Evolutionary conservation across 37 sponge, comb jelly and placozoan genomes (phyloP), one percentile per base, ranked within the genome.

Genomic region (Chondrilla cf. caribensis): DNA sequence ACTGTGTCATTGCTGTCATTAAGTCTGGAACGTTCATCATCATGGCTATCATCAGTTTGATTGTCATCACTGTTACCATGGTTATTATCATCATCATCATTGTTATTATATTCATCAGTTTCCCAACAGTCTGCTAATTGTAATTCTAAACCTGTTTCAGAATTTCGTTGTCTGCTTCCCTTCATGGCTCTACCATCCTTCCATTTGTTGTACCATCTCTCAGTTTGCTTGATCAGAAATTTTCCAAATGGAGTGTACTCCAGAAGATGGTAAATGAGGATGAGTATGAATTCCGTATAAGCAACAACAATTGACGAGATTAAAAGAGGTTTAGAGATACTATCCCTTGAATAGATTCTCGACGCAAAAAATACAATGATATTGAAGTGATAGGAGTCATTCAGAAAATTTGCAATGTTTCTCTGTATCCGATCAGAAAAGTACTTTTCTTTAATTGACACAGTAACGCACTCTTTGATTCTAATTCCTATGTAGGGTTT

Each of bases 341-440:
- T 47, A 14, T 11, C 11, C 9, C 9, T 6, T 11, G 11, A 47
- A 43, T 73, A 40, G 9, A 38, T 4, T 40, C 36, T 31, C 0
- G 1, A 38, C 25, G 41, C 36, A 37, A 73, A 73, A 0, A 40
- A 19, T 21, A 38, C 21, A 41, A 42, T 42, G 44, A 73, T 19
- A 43, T 73, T 38, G 76, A 73, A n/a, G 24, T 36, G 41, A 42
- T 36, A 73, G 76, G 25, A 22, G 76, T 73, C 15, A 25, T 73
- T 43, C 36, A 43, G 21, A n/a, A 37, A 41, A 37, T 73, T 37
- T 18, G 41, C 76, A 9, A 73, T 37, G 24, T 22, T 4, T 24
- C 44, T 15, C 18, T 24, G 41, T 2, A 40, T n/a, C 17, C 15
- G 25, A 21, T 73, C 43, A 1, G 43, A 2, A 25, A 73, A 73